Percentiles rank a stretch among this genome's conserved stretches.
Evolutionary conservation across 2,888 invertebrate species (phyloP).

Genomic region (Caenorhabditis doughertyi): DNA sequence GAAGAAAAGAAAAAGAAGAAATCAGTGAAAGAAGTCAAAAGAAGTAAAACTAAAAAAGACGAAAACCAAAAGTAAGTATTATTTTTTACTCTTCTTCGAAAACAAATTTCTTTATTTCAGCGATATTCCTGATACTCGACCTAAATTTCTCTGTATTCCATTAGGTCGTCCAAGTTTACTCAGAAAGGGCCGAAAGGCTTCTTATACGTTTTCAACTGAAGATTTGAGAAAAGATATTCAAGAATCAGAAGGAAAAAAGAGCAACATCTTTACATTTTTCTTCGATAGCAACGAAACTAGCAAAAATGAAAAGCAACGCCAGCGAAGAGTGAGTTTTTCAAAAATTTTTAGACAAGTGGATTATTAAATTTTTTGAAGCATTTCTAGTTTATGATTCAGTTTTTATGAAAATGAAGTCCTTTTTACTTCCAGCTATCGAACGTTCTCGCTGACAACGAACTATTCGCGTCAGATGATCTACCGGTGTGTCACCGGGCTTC

Average conservation of each 20-base stretch:
- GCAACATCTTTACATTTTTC: constrained; percentile 23
- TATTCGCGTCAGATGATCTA: constrained; percentile 77
- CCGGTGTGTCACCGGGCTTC: constrained; percentile 81
- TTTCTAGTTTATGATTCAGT: too few relatives aligned
- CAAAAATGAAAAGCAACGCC: constrained; percentile 66
- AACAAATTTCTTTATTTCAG: constrained; percentile 24
- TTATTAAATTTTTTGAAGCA: background rate
- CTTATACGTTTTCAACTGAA: constrained; percentile 63
- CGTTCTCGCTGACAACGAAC: constrained; percentile 74
- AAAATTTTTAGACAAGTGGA: background rate
- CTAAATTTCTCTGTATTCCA: constrained; percentile 51
- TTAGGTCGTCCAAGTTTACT: constrained; percentile 49
- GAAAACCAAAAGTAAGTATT: constrained; percentile 64
- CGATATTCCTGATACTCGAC: constrained; percentile 48
- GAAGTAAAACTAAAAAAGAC: constrained; percentile 51
- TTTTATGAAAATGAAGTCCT: background rate
- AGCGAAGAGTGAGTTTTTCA: constrained; percentile 59
- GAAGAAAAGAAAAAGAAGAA: constrained; percentile 44
- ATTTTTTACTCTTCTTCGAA: background rate
- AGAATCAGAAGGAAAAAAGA: constrained; percentile 28
- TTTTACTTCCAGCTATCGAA: constrained; percentile 70
- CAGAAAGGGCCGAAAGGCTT: constrained; percentile 62
- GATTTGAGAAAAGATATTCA: constrained; percentile 49
- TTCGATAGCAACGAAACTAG: constrained; percentile 20
- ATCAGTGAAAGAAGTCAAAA: constrained; percentile 60